These are phyloP conservation scores for Hirudinaria manillensis DNA, from an alignment of 2,888 invertebrate species.

Conservation along the genomic window DNA sequence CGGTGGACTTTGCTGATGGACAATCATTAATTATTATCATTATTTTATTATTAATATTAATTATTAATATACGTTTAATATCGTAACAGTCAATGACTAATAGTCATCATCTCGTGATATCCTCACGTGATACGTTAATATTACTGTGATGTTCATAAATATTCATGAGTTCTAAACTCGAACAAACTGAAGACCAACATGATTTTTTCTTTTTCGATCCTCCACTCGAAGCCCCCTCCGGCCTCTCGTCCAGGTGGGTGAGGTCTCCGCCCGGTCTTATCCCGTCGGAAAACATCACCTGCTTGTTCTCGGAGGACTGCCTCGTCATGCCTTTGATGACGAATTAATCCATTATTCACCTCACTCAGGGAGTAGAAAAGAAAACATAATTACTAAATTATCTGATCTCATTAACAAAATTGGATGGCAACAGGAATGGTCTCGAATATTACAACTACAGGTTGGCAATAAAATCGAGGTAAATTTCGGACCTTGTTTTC, in stretches of 20 bases:
- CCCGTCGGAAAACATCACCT: conserved; percentile 82
- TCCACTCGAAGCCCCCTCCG: conserved; percentile 38
- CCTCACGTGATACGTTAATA: too few relatives aligned
- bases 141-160: too few relatives aligned
- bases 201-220: background rate
- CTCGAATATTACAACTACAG: background rate
- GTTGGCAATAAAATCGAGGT: too few relatives aligned
- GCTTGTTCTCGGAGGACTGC: conserved; percentile 62
- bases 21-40: too few relatives aligned
- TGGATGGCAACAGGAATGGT: background rate
- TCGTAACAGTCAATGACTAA: too few relatives aligned
- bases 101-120: too few relatives aligned
- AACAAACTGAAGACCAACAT: background rate
- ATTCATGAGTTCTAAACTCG: too few relatives aligned
- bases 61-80: too few relatives aligned
- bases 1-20: too few relatives aligned
- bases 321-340: conserved; percentile 33
- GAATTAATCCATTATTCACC: background rate
- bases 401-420: background rate
- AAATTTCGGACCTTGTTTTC: conserved; percentile 56
- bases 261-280: conserved; percentile 80
- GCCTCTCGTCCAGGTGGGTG: conserved; percentile 66
- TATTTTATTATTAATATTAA: too few relatives aligned
- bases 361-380: background rate
- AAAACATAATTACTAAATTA: background rate